A percentile compares a stretch with the other conserved stretches of the same genome.
These are phyloP conservation scores for Rhinolophus sinicus DNA, from an alignment of 2,113 vertebrate species.

Conservation along the genomic window DNA sequence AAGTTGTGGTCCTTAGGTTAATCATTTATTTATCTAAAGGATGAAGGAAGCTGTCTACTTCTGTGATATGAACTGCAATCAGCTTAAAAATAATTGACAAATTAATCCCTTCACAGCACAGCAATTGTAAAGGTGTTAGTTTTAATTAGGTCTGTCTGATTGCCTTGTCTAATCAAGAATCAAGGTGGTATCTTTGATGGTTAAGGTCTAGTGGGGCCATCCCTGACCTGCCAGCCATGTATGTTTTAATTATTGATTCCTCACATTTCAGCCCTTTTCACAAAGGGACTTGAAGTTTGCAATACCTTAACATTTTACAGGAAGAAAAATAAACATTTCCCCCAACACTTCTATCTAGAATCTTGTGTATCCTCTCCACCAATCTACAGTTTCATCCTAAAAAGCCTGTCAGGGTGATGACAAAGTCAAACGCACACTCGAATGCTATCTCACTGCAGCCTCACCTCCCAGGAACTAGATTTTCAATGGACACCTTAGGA, in stretches of 20 bases:
- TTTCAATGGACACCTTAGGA: not conserved
- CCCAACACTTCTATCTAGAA: not conserved
- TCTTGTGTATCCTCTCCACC: not conserved
- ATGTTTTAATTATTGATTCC: constrained; percentile 82
- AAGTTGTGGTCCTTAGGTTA: constrained; percentile 82
- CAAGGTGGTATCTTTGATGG: constrained; percentile 80
- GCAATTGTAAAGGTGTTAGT: constrained; percentile 81
- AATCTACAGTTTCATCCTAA: not conserved
- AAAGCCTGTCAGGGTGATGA: not conserved
- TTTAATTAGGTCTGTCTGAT: constrained; percentile 84
- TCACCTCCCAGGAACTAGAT: not conserved
- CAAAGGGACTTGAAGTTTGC: constrained; percentile 64
- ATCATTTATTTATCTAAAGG: constrained; percentile 85
- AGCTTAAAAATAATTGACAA: constrained; percentile 87
- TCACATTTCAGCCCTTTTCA: constrained; percentile 68
- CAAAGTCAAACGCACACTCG: not conserved
- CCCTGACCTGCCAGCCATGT: constrained; percentile 69
- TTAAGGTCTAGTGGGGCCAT: constrained; percentile 78
- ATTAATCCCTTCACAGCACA: constrained; percentile 83
- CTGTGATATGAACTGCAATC: constrained; percentile 83
- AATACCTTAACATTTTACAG: constrained; percentile 61
- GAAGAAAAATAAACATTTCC: constrained; percentile 73
- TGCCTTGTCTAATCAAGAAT: constrained; percentile 82
- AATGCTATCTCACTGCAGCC: not conserved
- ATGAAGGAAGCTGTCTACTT: constrained; percentile 82